A percentile compares a stretch with the other conserved stretches of the same genome.
phyloP scores from a whole-genome alignment of 1,140 invertebrate species.

The Caenorhabditis remanei region DNA sequence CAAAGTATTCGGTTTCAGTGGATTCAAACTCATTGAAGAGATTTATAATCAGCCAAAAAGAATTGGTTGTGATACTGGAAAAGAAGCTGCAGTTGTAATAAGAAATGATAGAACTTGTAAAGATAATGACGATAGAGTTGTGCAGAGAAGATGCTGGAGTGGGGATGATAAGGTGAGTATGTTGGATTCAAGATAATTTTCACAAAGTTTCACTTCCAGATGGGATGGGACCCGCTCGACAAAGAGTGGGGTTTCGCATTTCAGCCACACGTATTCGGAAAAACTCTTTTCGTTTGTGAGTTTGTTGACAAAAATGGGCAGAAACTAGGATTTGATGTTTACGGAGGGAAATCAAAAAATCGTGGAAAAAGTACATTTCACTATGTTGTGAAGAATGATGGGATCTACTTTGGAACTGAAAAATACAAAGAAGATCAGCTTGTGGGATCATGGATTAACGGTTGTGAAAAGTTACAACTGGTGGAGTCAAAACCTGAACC shows the following conservation, averaged over 20 bases:
- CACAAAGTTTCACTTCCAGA: background rate
- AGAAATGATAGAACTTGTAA: conserved; percentile 33
- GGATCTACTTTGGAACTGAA: conserved; percentile 40
- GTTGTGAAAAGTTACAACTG: background rate
- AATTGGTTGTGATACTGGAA: conserved; percentile 31
- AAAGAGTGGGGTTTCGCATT: conserved; percentile 29
- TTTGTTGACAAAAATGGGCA: conserved; percentile 30
- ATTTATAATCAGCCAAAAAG: conserved; percentile 6
- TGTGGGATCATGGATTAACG: background rate
- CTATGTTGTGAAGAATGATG: conserved; percentile 42
- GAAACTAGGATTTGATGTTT: conserved; percentile 53
- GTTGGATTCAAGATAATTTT: background rate
- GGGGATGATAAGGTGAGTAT: conserved; percentile 30
- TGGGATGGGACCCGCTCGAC: background rate
- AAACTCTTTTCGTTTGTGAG: conserved; percentile 35
- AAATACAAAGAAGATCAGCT: conserved; percentile 30
- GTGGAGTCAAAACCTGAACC: background rate
- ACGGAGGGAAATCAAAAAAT: conserved; percentile 48
- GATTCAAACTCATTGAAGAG: conserved; percentile 22
- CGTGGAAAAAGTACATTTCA: conserved; percentile 18
- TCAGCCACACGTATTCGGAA: background rate
- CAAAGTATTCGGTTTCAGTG: conserved; percentile 8
- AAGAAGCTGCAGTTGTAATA: conserved; percentile 38
- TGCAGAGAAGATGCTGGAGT: conserved; percentile 12
- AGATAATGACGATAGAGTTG: background rate